A percentile compares a stretch with the other conserved stretches of the same genome.
Evolutionary conservation across 2,888 invertebrate species (phyloP).

Genomic region (Busseola fusca): DNA sequence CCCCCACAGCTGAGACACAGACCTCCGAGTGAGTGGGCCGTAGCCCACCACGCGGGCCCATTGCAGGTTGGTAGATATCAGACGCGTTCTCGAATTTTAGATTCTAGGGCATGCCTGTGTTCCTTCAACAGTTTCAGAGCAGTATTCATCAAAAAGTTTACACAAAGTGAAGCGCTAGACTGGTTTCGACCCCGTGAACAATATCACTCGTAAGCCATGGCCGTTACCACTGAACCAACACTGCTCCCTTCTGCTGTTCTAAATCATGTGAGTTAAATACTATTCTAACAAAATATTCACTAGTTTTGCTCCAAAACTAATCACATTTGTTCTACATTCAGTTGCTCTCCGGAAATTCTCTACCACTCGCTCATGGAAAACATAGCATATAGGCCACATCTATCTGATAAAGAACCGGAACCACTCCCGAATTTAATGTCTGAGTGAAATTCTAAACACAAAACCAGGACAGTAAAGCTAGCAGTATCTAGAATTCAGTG

Average conservation of each 20-base stretch:
- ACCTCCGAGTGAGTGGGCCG: too few relatives aligned
- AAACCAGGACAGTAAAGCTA: constrained; percentile 28
- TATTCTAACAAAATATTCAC: neutral
- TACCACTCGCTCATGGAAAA: constrained; percentile 26
- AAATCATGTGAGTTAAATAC: neutral
- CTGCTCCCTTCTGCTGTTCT: neutral
- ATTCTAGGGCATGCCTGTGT: too few relatives aligned
- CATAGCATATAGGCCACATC: constrained; percentile 39
- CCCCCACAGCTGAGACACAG: too few relatives aligned
- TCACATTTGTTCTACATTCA: constrained; percentile 11
- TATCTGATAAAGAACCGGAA: constrained; percentile 46
- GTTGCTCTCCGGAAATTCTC: constrained; percentile 15
- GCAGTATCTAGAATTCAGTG: constrained; percentile 17
- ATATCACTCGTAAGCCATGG: too few relatives aligned
- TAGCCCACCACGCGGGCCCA: too few relatives aligned
- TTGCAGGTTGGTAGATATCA: too few relatives aligned
- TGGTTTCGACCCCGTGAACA: too few relatives aligned
- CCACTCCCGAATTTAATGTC: constrained; percentile 35
- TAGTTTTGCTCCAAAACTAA: constrained; percentile 18
- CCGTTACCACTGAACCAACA: too few relatives aligned
- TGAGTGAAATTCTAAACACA: constrained; percentile 44
- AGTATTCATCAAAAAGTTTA: too few relatives aligned
- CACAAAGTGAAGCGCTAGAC: too few relatives aligned
- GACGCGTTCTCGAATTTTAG: too few relatives aligned
- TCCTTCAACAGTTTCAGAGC: too few relatives aligned